Base-by-base conservation (phyloP, 2,888 invertebrate species). In the Aporophyla lueneburgensis region DNA sequence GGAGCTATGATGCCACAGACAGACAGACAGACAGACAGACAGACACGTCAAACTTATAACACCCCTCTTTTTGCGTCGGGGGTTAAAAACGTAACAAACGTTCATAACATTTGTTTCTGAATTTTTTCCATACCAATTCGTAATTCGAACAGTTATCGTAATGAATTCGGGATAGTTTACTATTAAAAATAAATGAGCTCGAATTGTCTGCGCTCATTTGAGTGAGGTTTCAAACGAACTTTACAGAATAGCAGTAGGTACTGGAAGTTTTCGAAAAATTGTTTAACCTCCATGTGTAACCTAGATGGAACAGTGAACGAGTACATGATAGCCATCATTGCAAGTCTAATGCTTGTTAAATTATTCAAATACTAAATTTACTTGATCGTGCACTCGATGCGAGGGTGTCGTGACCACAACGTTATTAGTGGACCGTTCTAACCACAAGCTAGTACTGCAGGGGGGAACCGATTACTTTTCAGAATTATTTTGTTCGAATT, bases 371-470 rank as follows among this genome's bases (percentile, higher is more conserved):
- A 53, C 21, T 24, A 14, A 21, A 59, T 53, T 46, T 33, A 80
- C 71, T 53, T 12, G 51, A n/a, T 61, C 33, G 46, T 61, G 59
- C 53, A 21, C 14, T 59, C 51, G 9, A 9, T 27, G 46, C 21
- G 6, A 58, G 49, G 27, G 40, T 80, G 59, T 80, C 73, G 53
- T 80, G 80, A 33, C 76, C 12, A 24, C n/a, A 69, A 3, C 43
- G 14, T 5, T 40, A 61, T 59, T 46, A 76, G 58, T 71, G 33
- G 53, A 16, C 27, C 0, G 21, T 21, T 51, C n/a, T 4, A 14
- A 68, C 69, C n/a, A 4, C 51, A 27, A 16, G n/a, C 7, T 9
- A 69, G 40, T n/a, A 5, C 16, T 40, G 5, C 12, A 5, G 2
- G 33, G 19, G n/a, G n/a, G n/a, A n/a, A n/a, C n/a, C n/a, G n/a